A percentile compares a stretch with the other conserved stretches of the same genome.
Evolutionary conservation across 2,113 vertebrate genomes (phyloP).

Genomic region (Stictonetta naevosa): DNA sequence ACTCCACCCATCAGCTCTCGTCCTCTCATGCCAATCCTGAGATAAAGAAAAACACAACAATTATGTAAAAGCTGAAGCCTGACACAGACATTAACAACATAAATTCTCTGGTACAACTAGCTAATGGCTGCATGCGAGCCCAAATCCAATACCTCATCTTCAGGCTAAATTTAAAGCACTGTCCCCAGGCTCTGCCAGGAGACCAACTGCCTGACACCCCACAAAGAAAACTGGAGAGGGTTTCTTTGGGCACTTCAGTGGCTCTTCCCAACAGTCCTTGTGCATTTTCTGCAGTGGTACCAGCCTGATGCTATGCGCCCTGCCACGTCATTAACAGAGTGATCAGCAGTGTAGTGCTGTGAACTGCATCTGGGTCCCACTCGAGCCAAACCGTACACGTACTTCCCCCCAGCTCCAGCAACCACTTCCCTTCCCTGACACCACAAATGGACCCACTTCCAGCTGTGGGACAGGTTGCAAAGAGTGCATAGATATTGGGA

Average conservation of each 20-base stretch:
- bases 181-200: too few relatives aligned
- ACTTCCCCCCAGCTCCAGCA: not conserved
- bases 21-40: conserved; percentile 96
- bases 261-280: accelerated
- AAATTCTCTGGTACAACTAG: not conserved
- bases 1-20: conserved; percentile 97
- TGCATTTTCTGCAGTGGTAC: not conserved
- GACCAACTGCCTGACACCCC: not conserved
- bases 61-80: not conserved
- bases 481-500: not conserved
- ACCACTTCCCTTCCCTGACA: not conserved
- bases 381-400: not conserved
- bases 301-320: too few relatives aligned
- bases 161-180: not conserved
- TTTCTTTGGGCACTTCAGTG: not conserved
- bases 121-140: accelerated
- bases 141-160: not conserved
- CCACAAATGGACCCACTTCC: not conserved
- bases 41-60: conserved; percentile 3
- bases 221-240: not conserved
- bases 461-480: not conserved
- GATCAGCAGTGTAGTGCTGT: not conserved
- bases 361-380: not conserved
- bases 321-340: not conserved
- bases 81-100: not conserved